Base-by-base conservation (phyloP, 2,113 vertebrate species). In the Greenwoodochromis staneri region DNA sequence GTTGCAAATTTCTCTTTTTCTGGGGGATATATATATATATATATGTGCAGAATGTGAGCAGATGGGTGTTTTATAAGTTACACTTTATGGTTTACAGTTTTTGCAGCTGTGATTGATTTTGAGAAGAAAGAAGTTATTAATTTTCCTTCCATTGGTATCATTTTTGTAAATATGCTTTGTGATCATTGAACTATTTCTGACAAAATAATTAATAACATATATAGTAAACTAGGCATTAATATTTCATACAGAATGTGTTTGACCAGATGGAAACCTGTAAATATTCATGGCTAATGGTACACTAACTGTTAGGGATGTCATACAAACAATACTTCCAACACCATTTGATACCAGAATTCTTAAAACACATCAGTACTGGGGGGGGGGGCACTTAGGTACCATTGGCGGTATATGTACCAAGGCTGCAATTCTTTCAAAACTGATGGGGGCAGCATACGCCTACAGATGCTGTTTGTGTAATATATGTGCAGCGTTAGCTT, bases 21-120 rank as follows among this genome's bases (percentile, higher is more conserved):
- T 42, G 13, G 13, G 13, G 13, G 0, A 9, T 6, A 2, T 19
- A 7, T 49, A 42, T 29, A 13, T 3, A 0, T 10, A 5, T 19
- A 1, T 11, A 19, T 51, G 0, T 31, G 51, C 47, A 34, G 69
- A 27, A 82, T 85, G n/a, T 81, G 82, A 45, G 91, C 66, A 78
- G 76, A 61, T 40, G 11, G 12, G 6, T 66, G 80, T 73, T 86
- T 91, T 19, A 91, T 59, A 87, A 89, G 78, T 55, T 51, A 24
- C 6, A 36, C 17, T 59, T 85, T 63, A 73, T 57, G 45, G 31
- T 55, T 73, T 42, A 49, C 53, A 2, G 51, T 84, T 85, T 69
- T 63, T 49, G 61, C 80, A 81, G 76, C 86, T 89, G 87, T 87
- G 85, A 90, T 53, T 71, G 85, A 71, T 71, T 71, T 31, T 71